phyloP scores from a whole-genome alignment of 2,888 invertebrate species.

The Agrotis ipsilon region DNA sequence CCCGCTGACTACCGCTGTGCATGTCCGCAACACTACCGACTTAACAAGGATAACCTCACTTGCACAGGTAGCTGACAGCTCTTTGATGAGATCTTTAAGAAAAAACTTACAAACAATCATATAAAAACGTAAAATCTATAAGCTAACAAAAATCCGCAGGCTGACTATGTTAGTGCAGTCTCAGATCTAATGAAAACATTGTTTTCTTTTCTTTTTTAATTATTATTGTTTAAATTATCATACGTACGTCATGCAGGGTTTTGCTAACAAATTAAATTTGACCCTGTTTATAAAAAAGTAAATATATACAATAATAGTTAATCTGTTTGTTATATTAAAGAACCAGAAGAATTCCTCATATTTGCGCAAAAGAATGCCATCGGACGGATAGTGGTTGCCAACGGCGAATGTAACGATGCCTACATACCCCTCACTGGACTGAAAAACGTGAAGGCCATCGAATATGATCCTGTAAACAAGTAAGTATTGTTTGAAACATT shows the following conservation, averaged over 20 bases:
- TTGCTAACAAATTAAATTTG: background rate
- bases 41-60: constrained; percentile 93
- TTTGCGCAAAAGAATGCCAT: constrained; percentile 96
- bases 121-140: too few species aligned
- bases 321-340: constrained; percentile 82
- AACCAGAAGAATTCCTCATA: constrained; percentile 96
- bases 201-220: too few species aligned
- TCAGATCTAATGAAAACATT: too few species aligned
- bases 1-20: constrained; percentile 91
- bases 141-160: too few species aligned
- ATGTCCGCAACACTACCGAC: constrained; percentile 95
- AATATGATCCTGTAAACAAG: constrained; percentile 94
- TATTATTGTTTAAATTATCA: too few species aligned
- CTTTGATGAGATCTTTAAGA: too few species aligned
- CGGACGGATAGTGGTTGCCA: constrained; percentile 95
- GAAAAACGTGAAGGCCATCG: constrained; percentile 95
- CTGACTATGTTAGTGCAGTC: too few species aligned
- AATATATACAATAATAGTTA: too few species aligned
- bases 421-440: constrained; percentile 95
- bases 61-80: constrained; percentile 92
- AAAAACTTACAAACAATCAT: too few species aligned
- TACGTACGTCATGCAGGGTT: background rate
- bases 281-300: too few species aligned
- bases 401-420: constrained; percentile 95
- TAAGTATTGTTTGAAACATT: constrained; percentile 63